Evolutionary conservation across 2,797 vertebrate species (phyloP).

Genomic region (Aselliscus stoliczkanus): DNA sequence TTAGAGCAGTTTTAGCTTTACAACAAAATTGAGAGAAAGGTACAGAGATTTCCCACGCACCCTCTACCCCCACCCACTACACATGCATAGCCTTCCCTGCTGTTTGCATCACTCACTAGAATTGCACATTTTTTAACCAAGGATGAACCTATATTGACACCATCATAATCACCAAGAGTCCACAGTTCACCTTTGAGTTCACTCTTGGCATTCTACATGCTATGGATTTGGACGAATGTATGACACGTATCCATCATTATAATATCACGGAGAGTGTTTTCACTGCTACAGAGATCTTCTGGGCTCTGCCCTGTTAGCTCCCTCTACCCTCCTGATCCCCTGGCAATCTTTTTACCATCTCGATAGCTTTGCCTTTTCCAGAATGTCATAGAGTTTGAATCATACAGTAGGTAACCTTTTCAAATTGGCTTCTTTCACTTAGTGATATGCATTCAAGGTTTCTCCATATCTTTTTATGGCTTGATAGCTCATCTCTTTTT

Average conservation of each 20-base stretch:
- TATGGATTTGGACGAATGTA: neutral
- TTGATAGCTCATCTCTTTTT: neutral
- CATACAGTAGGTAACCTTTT: neutral
- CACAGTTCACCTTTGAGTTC: neutral
- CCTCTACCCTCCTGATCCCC: neutral
- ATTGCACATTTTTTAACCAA: neutral
- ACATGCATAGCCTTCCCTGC: neutral
- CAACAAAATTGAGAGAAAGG: neutral
- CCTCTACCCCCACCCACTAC: neutral
- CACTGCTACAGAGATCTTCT: neutral
- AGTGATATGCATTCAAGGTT: neutral
- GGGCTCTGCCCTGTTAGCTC: neutral
- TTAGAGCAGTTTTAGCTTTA: neutral
- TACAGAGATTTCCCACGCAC: neutral
- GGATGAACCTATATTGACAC: neutral
- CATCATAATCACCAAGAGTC: neutral
- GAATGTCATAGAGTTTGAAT: neutral
- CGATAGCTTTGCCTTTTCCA: neutral
- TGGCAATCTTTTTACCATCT: neutral
- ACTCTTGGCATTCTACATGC: neutral
- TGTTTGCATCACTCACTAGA: neutral
- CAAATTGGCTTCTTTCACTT: neutral
- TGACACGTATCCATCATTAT: neutral
- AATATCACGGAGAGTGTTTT: neutral
- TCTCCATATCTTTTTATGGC: neutral